Conservation (phyloP, 2,888 invertebrate genomes). For the Sesia bembeciformis region DNA sequence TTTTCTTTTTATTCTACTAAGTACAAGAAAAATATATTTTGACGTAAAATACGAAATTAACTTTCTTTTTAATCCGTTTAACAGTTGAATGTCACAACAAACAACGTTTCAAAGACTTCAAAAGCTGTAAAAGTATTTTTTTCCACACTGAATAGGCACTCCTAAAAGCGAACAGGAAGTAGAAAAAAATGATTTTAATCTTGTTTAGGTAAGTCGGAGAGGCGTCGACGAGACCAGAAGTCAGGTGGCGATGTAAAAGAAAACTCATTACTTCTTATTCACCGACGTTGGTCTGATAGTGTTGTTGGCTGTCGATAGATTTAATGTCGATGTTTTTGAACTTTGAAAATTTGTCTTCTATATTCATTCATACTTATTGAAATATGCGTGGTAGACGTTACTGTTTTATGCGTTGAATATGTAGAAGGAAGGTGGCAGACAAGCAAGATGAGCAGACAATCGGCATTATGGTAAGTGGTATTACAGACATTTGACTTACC, state of each 20-base stretch:
- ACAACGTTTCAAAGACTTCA: slow-evolving; percentile 17
- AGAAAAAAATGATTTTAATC: slow-evolving; percentile 55
- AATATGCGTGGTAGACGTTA: too few species aligned
- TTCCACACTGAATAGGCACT: neutral
- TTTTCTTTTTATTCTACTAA: too few species aligned
- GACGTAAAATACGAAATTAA: neutral
- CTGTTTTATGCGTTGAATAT: too few species aligned
- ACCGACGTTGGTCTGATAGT: slow-evolving; percentile 32
- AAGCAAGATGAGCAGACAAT: too few species aligned
- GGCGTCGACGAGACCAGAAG: slow-evolving; percentile 47
- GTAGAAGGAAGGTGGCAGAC: too few species aligned
- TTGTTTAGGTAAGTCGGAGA: slow-evolving; percentile 53
- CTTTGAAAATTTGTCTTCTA: too few species aligned
- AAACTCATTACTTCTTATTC: slow-evolving; percentile 71
- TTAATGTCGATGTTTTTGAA: too few species aligned
- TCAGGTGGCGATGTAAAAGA: slow-evolving; percentile 63
- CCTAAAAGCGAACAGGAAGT: slow-evolving; percentile 18
- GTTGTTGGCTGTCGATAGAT: slow-evolving; percentile 9
- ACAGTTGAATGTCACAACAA: slow-evolving; percentile 14
- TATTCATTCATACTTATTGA: too few species aligned
- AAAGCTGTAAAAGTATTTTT: slow-evolving; percentile 20
- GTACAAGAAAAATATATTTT: too few species aligned
- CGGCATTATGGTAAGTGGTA: too few species aligned
- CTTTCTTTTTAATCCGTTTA: slow-evolving; percentile 7
- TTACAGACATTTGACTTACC: too few species aligned